Conservation (phyloP, 2,888 invertebrate species). For the Himalopsyche tibetana region DNA sequence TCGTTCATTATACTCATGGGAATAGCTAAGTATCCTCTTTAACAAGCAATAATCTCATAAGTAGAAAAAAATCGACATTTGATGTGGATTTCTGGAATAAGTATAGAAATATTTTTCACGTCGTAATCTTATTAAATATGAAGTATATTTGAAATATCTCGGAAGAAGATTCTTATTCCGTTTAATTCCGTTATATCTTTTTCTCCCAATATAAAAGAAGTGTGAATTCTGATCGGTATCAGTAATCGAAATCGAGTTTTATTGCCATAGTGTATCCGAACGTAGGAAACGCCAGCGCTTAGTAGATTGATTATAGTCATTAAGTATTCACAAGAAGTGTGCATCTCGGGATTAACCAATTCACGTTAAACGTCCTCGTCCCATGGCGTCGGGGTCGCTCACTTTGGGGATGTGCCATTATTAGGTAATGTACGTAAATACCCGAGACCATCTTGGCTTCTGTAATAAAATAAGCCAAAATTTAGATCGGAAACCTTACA, state of each 20-base stretch:
- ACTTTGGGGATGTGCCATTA: constrained; percentile 33
- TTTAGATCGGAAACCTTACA: neutral
- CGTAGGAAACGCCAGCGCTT: constrained; percentile 43
- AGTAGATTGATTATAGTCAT: constrained; percentile 51
- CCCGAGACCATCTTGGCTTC: constrained; percentile 6
- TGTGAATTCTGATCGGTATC: neutral
- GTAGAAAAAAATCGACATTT: no score
- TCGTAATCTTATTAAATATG: neutral
- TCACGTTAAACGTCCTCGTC: constrained; percentile 40
- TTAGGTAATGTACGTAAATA: constrained; percentile 42
- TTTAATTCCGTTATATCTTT: neutral
- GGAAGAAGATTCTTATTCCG: neutral
- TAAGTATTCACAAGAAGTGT: constrained; percentile 53
- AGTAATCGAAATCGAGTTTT: constrained; percentile 13
- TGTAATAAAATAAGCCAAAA: constrained; percentile 29
- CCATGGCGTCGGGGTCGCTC: constrained; percentile 9
- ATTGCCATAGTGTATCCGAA: neutral
- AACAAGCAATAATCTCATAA: no score
- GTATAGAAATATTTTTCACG: no score
- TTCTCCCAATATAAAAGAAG: neutral
- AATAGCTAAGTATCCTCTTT: no score
- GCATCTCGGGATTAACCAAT: constrained; percentile 40
- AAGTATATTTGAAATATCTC: neutral
- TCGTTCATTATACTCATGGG: no score
- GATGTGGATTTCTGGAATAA: no score